A percentile compares a stretch with the other conserved stretches of the same genome.
Conservation (phyloP, 2,888 invertebrate genomes). For the Piscicola geometra region DNA sequence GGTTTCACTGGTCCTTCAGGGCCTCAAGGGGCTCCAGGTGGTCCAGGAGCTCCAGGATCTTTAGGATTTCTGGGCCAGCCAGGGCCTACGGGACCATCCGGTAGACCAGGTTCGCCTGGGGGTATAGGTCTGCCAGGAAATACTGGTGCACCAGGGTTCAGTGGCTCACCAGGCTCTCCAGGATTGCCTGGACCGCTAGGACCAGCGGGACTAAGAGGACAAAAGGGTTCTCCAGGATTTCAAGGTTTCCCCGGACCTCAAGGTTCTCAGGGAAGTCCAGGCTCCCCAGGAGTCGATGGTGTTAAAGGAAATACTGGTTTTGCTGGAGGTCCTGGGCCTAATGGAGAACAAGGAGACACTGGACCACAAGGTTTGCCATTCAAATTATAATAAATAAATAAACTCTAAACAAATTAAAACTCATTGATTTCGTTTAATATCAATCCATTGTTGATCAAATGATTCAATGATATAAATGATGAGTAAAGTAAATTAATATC, state of each 20-base stretch:
- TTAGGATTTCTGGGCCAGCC: constrained; percentile 19
- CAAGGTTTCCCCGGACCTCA: neutral
- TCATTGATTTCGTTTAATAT: too few relatives aligned
- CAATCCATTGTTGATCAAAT: too few relatives aligned
- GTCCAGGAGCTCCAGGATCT: constrained; percentile 22
- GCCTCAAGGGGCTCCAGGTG: constrained; percentile 28
- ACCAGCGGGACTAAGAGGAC: too few relatives aligned
- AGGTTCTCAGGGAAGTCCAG: constrained; percentile 30
- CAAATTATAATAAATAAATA: too few relatives aligned
- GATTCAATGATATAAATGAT: too few relatives aligned
- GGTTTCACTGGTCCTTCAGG: constrained; percentile 30
- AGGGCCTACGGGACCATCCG: constrained; percentile 33
- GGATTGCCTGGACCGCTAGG: neutral
- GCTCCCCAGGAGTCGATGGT: constrained; percentile 29
- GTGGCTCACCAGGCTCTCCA: neutral
- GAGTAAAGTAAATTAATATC: too few relatives aligned
- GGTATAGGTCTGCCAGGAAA: constrained; percentile 3
- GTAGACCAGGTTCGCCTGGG: constrained; percentile 6
- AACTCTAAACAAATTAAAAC: too few relatives aligned
- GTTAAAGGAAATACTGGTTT: constrained; percentile 5
- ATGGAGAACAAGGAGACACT: constrained; percentile 19
- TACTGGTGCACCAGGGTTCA: neutral
- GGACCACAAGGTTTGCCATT: constrained; percentile 61
- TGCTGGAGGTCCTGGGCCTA: constrained; percentile 25
- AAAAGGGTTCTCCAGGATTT: neutral